Percentiles rank a stretch among this genome's conserved stretches.
Conservation (phyloP, 2,113 vertebrate species). For the Channa argus region DNA sequence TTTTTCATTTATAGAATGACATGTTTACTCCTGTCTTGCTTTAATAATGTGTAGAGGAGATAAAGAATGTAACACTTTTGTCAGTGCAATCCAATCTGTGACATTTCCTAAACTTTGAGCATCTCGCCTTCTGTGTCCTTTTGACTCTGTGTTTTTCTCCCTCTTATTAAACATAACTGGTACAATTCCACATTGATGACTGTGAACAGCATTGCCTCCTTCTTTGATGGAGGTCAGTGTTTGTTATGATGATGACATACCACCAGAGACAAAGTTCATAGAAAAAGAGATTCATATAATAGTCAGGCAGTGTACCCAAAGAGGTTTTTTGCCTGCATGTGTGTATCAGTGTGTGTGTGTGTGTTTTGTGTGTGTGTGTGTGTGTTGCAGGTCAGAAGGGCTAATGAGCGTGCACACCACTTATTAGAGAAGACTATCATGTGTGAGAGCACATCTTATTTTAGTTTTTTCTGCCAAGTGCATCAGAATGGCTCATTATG, state of each 20-base stretch:
- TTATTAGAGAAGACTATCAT: slow-evolving; percentile 52
- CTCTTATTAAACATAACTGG: slow-evolving; percentile 12
- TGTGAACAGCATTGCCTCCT: not conserved
- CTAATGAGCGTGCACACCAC: slow-evolving; percentile 18
- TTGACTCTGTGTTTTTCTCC: not conserved
- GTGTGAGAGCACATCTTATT: slow-evolving; percentile 51
- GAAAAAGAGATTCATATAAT: slow-evolving; percentile 43
- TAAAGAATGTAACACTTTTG: slow-evolving; percentile 25
- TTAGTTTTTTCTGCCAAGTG: slow-evolving; percentile 54
- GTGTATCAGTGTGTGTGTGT: not conserved
- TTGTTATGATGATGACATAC: slow-evolving; percentile 51
- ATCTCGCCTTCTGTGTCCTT: not conserved
- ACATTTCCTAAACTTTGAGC: not conserved
- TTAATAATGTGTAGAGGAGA: slow-evolving; percentile 23
- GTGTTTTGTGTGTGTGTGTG: not conserved
- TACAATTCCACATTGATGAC: slow-evolving; percentile 38
- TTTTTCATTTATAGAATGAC: slow-evolving; percentile 16
- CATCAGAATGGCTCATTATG: slow-evolving; percentile 54
- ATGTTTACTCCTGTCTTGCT: slow-evolving; percentile 35
- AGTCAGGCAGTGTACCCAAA: slow-evolving; percentile 16
- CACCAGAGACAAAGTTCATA: slow-evolving; percentile 54
- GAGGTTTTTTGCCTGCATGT: not conserved
- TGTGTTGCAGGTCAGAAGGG: slow-evolving; percentile 17
- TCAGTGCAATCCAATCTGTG: slow-evolving; percentile 30
- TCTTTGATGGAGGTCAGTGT: slow-evolving; percentile 45